Evolutionary conservation across 2,797 vertebrate species (phyloP), one percentile per base, ranked within the genome.

Genomic region (Sarcophilus harrisii): DNA sequence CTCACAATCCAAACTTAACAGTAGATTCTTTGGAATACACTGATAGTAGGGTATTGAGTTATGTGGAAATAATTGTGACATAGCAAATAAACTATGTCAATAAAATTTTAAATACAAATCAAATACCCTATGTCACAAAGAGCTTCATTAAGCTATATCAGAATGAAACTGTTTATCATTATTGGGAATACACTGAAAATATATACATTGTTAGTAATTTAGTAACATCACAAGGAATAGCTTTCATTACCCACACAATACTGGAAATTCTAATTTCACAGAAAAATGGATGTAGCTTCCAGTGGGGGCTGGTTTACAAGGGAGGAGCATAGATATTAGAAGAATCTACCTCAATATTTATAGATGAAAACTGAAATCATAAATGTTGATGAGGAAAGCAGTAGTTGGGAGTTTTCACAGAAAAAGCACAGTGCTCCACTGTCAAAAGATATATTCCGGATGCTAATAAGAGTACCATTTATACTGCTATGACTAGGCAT

Each of bases 221-320:
- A 45, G 66, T 24, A 38, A 1, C 14, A 38, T 21, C n/a, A 21
- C 18, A 81, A 45, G 32, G 62, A 66, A 66, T 1, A 66, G n/a
- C n/a, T 55, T 55, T 55, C 54, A 81, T 24, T 81, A 24, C n/a
- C 73, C n/a, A 27, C 38, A 9, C 8, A 81, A 45, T 21, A 27
- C 18, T 81, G 21, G 38, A 81, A 81, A 24, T 59, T 0, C 58
- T 18, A 24, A 32, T 21, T 27, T 60, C 57, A 49, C 55, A 11
- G 18, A 45, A 92, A 54, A 9, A 9, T 28, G 30, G 9, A 14
- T 4, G 27, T 58, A 13, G 11, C 0, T 4, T 57, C 49, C 5
- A 5, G 0, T 0, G 0, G 3, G 24, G 27, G 54, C n/a, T 29
- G 1, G 0, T 49, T 58, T 30, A 1, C 6, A 12, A 28, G 38